These are phyloP conservation scores for Zosterops lateralis DNA, from an alignment of 2,113 vertebrate genomes.

Conservation along the genomic window DNA sequence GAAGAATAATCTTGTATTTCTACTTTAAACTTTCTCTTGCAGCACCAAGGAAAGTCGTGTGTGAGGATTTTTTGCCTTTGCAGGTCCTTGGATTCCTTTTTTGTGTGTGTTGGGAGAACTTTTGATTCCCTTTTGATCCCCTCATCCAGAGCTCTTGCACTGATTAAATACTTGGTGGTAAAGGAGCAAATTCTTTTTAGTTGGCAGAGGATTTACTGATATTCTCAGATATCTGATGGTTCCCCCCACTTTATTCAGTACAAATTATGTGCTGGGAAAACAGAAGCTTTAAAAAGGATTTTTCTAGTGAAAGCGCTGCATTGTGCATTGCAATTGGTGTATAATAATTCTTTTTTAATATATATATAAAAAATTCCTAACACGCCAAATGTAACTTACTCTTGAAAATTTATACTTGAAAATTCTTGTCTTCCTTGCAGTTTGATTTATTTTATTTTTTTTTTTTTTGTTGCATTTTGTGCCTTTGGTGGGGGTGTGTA, in stretches of 20 bases:
- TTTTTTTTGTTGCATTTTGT: background rate
- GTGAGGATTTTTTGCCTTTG: background rate
- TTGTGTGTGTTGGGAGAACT: background rate
- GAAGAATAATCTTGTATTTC: background rate
- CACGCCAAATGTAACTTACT: background rate
- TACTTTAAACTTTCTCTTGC: background rate
- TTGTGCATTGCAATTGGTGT: background rate
- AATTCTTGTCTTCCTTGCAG: background rate
- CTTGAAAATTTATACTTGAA: background rate
- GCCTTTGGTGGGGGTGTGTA: background rate
- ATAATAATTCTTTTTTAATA: background rate
- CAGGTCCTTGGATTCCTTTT: background rate
- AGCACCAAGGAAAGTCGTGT: background rate
- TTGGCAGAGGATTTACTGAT: background rate
- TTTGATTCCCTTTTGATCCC: background rate
- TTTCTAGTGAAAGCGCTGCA: background rate
- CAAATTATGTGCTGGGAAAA: background rate
- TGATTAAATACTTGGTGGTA: background rate
- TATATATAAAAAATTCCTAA: background rate
- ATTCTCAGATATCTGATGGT: background rate
- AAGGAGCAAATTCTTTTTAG: background rate
- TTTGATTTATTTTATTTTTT: background rate
- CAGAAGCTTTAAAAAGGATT: background rate
- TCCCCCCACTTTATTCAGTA: background rate
- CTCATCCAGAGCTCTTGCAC: background rate